Conservation (phyloP, 2,797 vertebrate genomes). For the Gambusia yucatana region DNA sequence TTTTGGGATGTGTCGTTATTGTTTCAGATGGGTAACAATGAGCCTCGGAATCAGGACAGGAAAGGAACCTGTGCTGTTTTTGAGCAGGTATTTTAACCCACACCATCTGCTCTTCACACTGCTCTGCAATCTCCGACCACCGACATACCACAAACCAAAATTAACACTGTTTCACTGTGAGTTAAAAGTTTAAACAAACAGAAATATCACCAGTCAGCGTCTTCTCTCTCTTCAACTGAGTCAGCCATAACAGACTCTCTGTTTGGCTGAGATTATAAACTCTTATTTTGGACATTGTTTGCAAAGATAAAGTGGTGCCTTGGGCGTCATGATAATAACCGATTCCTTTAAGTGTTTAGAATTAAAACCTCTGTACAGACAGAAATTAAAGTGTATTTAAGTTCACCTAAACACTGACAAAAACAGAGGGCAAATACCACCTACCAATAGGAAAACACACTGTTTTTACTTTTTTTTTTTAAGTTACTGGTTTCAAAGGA, state of each 20-base stretch:
- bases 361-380: constrained; percentile 31
- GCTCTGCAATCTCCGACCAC: constrained; percentile 66
- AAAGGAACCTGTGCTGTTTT: constrained; percentile 43
- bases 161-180: constrained; percentile 73
- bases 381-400: constrained; percentile 9
- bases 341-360: constrained; percentile 36
- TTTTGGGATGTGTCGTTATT: neutral
- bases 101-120: constrained; percentile 74
- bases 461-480: neutral
- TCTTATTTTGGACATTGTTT: constrained; percentile 67
- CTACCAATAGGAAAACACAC: constrained; percentile 8
- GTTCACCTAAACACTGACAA: constrained; percentile 10
- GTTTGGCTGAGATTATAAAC: constrained; percentile 72
- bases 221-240: constrained; percentile 59
- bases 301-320: constrained; percentile 56
- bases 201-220: constrained; percentile 82
- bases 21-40: constrained; percentile 15
- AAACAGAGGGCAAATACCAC: constrained; percentile 6
- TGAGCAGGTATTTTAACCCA: constrained; percentile 57
- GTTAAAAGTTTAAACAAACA: constrained; percentile 82
- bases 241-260: constrained; percentile 68
- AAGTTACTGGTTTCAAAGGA: neutral
- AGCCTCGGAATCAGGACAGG: constrained; percentile 30
- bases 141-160: constrained; percentile 79
- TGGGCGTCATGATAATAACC: constrained; percentile 49